These are phyloP conservation scores for Oscheius sp. DNA, from an alignment of 2,888 invertebrate genomes.

Conservation along the genomic window DNA sequence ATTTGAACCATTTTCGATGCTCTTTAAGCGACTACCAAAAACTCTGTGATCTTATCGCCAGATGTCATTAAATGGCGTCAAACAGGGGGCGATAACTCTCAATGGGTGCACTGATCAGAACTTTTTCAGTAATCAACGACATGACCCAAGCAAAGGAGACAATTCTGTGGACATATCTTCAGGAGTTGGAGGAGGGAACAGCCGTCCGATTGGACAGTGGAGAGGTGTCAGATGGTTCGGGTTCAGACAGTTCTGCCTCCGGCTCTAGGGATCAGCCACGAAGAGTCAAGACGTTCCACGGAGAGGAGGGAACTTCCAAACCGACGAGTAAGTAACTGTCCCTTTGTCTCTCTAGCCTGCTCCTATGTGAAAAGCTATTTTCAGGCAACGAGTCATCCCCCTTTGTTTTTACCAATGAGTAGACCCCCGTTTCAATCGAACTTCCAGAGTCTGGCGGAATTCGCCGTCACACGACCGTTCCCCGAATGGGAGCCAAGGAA, in stretches of 20 bases:
- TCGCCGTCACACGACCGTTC: constrained; percentile 57
- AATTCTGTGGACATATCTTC: constrained; percentile 54
- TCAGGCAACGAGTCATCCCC: neutral
- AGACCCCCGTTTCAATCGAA: neutral
- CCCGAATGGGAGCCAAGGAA: constrained; percentile 43
- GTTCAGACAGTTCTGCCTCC: constrained; percentile 34
- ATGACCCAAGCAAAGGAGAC: constrained; percentile 51
- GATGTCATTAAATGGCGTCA: constrained; percentile 8
- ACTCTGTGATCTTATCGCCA: neutral
- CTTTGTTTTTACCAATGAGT: too few species aligned
- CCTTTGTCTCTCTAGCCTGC: neutral
- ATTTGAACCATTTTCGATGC: neutral
- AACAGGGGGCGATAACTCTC: neutral
- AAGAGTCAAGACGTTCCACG: constrained; percentile 56
- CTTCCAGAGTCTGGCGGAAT: constrained; percentile 44
- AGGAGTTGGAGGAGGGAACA: constrained; percentile 40
- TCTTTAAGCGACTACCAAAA: neutral
- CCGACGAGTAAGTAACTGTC: constrained; percentile 32
- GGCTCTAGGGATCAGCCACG: constrained; percentile 39
- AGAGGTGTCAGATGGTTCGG: constrained; percentile 49
- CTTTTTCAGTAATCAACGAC: constrained; percentile 51
- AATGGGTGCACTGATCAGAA: neutral
- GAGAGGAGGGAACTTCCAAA: constrained; percentile 39
- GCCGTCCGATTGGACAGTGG: constrained; percentile 38
- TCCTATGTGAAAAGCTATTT: neutral